Evolutionary conservation across 2,888 invertebrate species (phyloP).

Genomic region (Endotricha flammealis): DNA sequence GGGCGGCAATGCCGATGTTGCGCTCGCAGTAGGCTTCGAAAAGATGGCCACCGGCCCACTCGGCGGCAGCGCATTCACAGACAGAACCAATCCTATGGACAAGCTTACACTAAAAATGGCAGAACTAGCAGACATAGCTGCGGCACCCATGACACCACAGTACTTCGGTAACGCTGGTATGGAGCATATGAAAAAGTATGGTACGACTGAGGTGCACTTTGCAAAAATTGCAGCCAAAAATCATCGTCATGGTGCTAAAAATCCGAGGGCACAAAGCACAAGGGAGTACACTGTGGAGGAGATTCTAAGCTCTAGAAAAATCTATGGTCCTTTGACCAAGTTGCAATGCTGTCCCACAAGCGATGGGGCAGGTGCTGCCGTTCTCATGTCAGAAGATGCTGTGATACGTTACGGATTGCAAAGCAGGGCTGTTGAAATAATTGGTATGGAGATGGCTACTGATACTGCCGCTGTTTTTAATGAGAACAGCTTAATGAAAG

Average conservation of each 20-base stretch:
- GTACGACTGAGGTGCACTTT: slow-evolving; percentile 94
- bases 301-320: slow-evolving; percentile 90
- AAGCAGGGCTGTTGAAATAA: slow-evolving; percentile 91
- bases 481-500: slow-evolving; percentile 86
- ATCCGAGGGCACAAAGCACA: slow-evolving; percentile 97
- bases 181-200: slow-evolving; percentile 98
- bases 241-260: slow-evolving; percentile 97
- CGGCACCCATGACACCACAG: slow-evolving; percentile 94
- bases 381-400: slow-evolving; percentile 94
- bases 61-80: slow-evolving; percentile 82
- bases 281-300: slow-evolving; percentile 94
- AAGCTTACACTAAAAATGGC: slow-evolving; percentile 92
- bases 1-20: slow-evolving; percentile 91
- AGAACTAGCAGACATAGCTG: slow-evolving; percentile 87
- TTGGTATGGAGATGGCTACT: slow-evolving; percentile 98
- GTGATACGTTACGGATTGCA: slow-evolving; percentile 90
- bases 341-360: slow-evolving; percentile 99
- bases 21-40: slow-evolving; percentile 97
- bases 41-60: slow-evolving; percentile 98
- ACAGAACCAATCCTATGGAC: slow-evolving; percentile 93
- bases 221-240: slow-evolving; percentile 99
- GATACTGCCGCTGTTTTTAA: slow-evolving; percentile 92
- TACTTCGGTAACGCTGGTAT: slow-evolving; percentile 97
- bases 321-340: slow-evolving; percentile 96
- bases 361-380: slow-evolving; percentile 97